Conservation (phyloP, 92 coral and sea anemone genomes). For the Parazoanthus swiftii region DNA sequence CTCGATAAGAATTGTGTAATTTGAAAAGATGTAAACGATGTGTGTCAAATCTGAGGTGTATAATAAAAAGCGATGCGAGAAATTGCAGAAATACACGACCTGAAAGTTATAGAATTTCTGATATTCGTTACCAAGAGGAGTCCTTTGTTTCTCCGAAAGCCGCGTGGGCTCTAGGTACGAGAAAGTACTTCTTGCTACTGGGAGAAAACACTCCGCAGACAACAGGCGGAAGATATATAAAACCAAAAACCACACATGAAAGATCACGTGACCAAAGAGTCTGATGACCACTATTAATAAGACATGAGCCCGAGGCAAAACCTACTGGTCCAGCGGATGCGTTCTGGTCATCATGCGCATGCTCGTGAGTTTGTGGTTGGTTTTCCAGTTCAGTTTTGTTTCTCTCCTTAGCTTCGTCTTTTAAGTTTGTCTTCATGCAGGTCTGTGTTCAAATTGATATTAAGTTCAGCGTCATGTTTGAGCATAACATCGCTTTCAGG, state of each 20-base stretch:
- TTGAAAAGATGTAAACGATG: too few relatives aligned
- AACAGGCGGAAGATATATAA: neutral
- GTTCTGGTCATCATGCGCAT: conserved; percentile 14
- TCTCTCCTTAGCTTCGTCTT: conserved; percentile 16
- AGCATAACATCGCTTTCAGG: neutral
- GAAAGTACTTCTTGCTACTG: too few relatives aligned
- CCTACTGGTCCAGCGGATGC: conserved; percentile 4
- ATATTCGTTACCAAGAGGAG: too few relatives aligned
- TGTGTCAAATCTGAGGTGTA: too few relatives aligned
- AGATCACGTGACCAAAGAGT: neutral
- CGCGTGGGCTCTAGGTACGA: too few relatives aligned
- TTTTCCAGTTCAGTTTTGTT: conserved; percentile 15
- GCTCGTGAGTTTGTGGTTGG: neutral
- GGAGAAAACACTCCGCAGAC: too few relatives aligned
- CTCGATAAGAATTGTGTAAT: too few relatives aligned
- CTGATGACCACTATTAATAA: neutral
- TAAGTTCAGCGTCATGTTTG: neutral
- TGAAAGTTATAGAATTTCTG: too few relatives aligned
- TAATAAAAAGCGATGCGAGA: too few relatives aligned
- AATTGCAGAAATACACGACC: too few relatives aligned
- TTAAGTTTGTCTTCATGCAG: conserved; percentile 31
- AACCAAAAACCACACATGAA: neutral
- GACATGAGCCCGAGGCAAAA: neutral
- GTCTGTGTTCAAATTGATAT: conserved; percentile 11
- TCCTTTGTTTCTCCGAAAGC: too few relatives aligned